These are phyloP conservation scores for Nymphalis c-album DNA, from an alignment of 2,888 invertebrate species.

Conservation along the genomic window DNA sequence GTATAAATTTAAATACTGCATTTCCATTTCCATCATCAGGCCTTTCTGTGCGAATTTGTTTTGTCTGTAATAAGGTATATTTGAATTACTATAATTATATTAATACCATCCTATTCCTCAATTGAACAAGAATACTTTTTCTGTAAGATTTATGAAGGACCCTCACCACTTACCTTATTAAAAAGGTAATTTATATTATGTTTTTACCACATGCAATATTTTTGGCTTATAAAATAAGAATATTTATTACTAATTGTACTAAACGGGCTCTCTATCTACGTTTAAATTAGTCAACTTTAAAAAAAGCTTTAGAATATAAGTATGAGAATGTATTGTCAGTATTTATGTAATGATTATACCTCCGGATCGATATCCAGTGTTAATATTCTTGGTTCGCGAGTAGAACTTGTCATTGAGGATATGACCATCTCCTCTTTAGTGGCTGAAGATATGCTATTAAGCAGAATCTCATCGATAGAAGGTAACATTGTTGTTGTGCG, in stretches of 20 bases:
- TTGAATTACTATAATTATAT: neutral
- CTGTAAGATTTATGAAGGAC: constrained; percentile 38
- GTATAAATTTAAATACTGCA: constrained; percentile 75
- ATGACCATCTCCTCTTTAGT: constrained; percentile 82
- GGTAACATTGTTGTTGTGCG: constrained; percentile 82
- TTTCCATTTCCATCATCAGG: constrained; percentile 66
- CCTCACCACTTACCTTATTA: constrained; percentile 66
- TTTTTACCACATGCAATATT: constrained; percentile 25
- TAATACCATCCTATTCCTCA: neutral
- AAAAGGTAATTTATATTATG: constrained; percentile 10
- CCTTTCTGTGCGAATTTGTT: constrained; percentile 78
- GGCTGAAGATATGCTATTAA: constrained; percentile 83
- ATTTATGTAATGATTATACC: constrained; percentile 77
- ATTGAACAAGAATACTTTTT: neutral
- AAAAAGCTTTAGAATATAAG: constrained; percentile 30
- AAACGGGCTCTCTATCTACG: neutral
- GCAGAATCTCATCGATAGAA: constrained; percentile 82
- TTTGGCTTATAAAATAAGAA: constrained; percentile 7
- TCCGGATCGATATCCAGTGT: constrained; percentile 83
- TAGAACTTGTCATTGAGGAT: constrained; percentile 77
- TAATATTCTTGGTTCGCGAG: constrained; percentile 80
- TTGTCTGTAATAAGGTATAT: constrained; percentile 72
- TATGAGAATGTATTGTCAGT: constrained; percentile 42
- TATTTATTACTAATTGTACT: neutral
- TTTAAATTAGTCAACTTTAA: constrained; percentile 30